phyloP scores from a whole-genome alignment of 2,888 invertebrate species.

The Vesta saturnalis region DNA sequence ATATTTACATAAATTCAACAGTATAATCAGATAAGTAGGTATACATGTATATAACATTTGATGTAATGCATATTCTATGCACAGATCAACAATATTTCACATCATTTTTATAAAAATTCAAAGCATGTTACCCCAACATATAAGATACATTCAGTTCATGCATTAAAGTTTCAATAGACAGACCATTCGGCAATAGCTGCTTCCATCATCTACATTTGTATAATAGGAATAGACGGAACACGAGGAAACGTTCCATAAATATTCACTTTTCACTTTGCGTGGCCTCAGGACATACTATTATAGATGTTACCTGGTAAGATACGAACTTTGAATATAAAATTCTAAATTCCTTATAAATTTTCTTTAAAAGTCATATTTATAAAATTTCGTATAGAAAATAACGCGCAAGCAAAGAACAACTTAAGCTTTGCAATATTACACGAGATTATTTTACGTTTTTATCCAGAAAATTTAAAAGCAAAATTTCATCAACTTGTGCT shows the following conservation, averaged over 20 bases:
- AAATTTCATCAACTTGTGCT: background rate
- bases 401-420: no score
- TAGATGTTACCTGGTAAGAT: slow-evolving; percentile 17
- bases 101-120: slow-evolving; percentile 33
- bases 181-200: slow-evolving; percentile 40
- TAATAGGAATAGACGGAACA: slow-evolving; percentile 48
- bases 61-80: slow-evolving; percentile 28
- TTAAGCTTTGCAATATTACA: no score
- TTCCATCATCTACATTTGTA: slow-evolving; percentile 46
- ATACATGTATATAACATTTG: slow-evolving; percentile 19
- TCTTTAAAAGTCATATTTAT: slow-evolving; percentile 1
- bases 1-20: background rate
- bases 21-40: background rate
- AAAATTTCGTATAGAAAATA: no score
- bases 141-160: slow-evolving; percentile 45
- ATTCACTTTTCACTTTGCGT: slow-evolving; percentile 48
- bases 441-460: no score
- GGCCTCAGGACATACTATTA: slow-evolving; percentile 41
- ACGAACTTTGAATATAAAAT: slow-evolving; percentile 9
- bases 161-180: slow-evolving; percentile 46
- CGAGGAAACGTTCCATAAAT: slow-evolving; percentile 49
- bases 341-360: background rate
- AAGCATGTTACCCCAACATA: slow-evolving; percentile 44
- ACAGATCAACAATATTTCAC: slow-evolving; percentile 24
- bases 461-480: background rate